phyloP scores from a whole-genome alignment of 1,140 invertebrate genomes.

The Stratiolaelaps scimitus region DNA sequence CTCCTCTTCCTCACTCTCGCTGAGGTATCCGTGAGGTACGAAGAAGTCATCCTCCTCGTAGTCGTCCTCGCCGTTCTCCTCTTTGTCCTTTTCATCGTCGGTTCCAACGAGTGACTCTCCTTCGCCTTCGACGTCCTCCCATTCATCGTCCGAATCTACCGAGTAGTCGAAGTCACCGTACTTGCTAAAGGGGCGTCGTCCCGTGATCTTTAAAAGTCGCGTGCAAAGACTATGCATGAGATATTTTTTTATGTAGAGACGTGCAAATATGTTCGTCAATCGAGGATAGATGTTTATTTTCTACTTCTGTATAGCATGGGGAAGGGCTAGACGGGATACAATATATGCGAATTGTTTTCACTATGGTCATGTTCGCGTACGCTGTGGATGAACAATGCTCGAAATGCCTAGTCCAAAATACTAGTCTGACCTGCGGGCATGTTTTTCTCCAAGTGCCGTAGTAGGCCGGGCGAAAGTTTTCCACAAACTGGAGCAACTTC shows the following conservation, averaged over 20 bases:
- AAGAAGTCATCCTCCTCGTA: conserved; percentile 30
- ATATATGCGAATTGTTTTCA: too few species aligned
- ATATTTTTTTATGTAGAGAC: too few species aligned
- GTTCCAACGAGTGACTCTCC: conserved; percentile 39
- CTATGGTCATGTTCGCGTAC: too few species aligned
- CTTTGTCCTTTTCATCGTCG: conserved; percentile 30
- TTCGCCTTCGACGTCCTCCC: conserved; percentile 42
- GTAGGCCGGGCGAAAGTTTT: conserved; percentile 42
- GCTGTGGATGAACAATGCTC: too few species aligned
- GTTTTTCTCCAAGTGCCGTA: conserved; percentile 43
- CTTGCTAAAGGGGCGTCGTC: conserved; percentile 40
- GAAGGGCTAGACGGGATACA: too few species aligned
- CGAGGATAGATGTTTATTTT: too few species aligned
- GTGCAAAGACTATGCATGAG: too few species aligned
- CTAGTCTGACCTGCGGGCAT: conserved; percentile 30
- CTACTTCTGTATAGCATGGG: too few species aligned
- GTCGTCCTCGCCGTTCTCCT: conserved; percentile 30
- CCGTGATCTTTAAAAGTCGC: conserved; percentile 33
- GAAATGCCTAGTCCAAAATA: too few species aligned
- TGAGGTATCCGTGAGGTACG: conserved; percentile 32
- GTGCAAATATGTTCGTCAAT: too few species aligned
- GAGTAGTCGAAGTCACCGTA: conserved; percentile 43
- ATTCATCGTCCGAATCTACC: conserved; percentile 43
- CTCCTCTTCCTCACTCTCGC: conserved; percentile 30
- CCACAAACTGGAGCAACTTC: conserved; percentile 42